Percentiles rank a stretch among this genome's conserved stretches.
These are phyloP conservation scores for Pogonophryne albipinna DNA, from an alignment of 2,797 vertebrate genomes.

Conservation along the genomic window DNA sequence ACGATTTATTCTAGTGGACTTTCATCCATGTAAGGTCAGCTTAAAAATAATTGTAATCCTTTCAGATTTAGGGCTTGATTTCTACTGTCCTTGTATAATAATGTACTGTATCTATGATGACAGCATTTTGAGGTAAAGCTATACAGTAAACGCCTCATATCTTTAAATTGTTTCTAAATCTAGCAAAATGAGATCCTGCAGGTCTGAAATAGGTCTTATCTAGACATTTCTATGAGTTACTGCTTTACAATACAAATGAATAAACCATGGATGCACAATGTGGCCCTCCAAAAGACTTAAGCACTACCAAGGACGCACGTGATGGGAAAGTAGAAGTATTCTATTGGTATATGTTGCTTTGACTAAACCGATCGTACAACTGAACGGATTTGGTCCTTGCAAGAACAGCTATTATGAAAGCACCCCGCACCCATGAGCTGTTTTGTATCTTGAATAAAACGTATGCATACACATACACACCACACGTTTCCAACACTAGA, in stretches of 20 bases:
- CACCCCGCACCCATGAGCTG: conserved; percentile 27
- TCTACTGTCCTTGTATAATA: conserved; percentile 15
- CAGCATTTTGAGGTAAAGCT: not conserved
- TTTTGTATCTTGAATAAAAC: conserved; percentile 40
- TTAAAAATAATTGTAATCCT: conserved; percentile 12
- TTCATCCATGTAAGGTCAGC: not conserved
- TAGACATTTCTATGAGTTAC: conserved; percentile 48
- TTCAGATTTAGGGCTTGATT: conserved; percentile 19
- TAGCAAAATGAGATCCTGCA: conserved; percentile 32
- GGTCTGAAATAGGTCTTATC: conserved; percentile 62
- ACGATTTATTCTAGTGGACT: not conserved
- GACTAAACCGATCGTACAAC: conserved; percentile 62
- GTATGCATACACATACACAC: no score
- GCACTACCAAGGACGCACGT: conserved; percentile 67
- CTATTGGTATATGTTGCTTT: conserved; percentile 48
- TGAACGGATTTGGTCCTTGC: conserved; percentile 53
- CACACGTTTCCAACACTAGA: no score
- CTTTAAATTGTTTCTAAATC: not conserved
- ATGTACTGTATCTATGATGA: not conserved
- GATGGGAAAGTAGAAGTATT: conserved; percentile 46
- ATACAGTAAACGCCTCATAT: not conserved
- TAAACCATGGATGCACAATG: conserved; percentile 59
- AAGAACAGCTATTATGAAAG: conserved; percentile 38
- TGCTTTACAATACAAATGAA: conserved; percentile 72
- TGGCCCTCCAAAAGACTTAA: conserved; percentile 39